Evolutionary conservation across 2,113 vertebrate species (phyloP).

Genomic region (Gnathonemus echidnorhynchus): DNA sequence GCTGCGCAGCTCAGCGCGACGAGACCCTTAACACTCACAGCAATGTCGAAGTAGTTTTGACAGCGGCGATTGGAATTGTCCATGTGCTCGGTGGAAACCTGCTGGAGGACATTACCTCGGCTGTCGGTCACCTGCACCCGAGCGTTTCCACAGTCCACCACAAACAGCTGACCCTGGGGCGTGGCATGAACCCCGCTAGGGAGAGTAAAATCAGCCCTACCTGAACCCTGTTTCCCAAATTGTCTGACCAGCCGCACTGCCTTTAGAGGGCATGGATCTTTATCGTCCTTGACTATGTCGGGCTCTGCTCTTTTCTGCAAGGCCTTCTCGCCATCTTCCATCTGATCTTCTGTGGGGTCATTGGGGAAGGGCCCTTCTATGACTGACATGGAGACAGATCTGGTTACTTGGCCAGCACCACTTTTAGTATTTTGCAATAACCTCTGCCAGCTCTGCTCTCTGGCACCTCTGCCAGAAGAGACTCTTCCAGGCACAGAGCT

Average conservation of each 20-base stretch:
- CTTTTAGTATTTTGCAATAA: constrained; percentile 14
- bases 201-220: constrained; percentile 60
- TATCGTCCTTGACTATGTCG: constrained; percentile 44
- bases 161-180: constrained; percentile 58
- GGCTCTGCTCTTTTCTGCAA: constrained; percentile 38
- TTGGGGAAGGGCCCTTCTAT: constrained; percentile 38
- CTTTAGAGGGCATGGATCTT: constrained; percentile 22
- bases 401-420: constrained; percentile 41
- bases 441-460: background rate
- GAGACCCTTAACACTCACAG: constrained; percentile 47
- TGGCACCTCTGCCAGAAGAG: constrained; percentile 21
- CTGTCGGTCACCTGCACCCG: constrained; percentile 63
- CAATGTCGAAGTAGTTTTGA: constrained; percentile 68
- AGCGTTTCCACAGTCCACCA: constrained; percentile 70
- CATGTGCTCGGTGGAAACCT: constrained; percentile 48
- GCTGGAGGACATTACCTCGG: constrained; percentile 61
- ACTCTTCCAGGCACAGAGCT: constrained; percentile 27
- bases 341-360: background rate
- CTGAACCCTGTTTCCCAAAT: constrained; percentile 69
- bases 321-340: constrained; percentile 30
- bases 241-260: constrained; percentile 45
- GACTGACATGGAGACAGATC: constrained; percentile 56
- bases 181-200: constrained; percentile 63
- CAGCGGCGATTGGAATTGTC: constrained; percentile 45
- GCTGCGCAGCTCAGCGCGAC: background rate